Evolutionary conservation across 1,140 invertebrate genomes (phyloP).

Genomic region (Bombyx mandarina): DNA sequence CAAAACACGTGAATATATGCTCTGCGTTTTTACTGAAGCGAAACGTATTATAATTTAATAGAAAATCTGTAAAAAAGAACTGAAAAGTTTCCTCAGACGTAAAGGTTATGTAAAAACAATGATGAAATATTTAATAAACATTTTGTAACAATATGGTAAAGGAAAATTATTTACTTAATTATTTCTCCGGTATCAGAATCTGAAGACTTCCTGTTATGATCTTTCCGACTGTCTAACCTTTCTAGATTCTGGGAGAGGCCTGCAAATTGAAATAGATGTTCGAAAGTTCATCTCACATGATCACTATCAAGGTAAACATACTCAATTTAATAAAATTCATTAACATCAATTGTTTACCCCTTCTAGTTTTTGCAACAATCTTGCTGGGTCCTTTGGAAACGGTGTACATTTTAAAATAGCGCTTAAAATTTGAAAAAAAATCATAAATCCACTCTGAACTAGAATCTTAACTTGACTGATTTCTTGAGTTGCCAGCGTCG

Average conservation of each 20-base stretch:
- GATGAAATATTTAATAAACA: slow-evolving; percentile 43
- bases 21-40: background rate
- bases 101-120: slow-evolving; percentile 67
- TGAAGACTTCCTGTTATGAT: slow-evolving; percentile 73
- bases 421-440: slow-evolving; percentile 39
- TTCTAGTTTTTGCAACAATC: slow-evolving; percentile 86
- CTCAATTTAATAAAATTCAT: slow-evolving; percentile 6
- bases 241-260: slow-evolving; percentile 79
- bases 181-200: slow-evolving; percentile 73
- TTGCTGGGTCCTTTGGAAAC: slow-evolving; percentile 88
- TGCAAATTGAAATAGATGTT: slow-evolving; percentile 48
- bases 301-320: slow-evolving; percentile 8
- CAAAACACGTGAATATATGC: slow-evolving; percentile 6
- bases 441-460: slow-evolving; percentile 31
- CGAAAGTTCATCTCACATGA: slow-evolving; percentile 22
- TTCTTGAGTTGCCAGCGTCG: slow-evolving; percentile 18
- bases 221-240: slow-evolving; percentile 76
- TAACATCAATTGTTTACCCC: slow-evolving; percentile 72
- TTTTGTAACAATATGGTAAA: slow-evolving; percentile 29
- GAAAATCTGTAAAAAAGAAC: background rate
- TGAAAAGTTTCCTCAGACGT: slow-evolving; percentile 17
- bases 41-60: background rate
- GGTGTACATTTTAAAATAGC: slow-evolving; percentile 81
- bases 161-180: slow-evolving; percentile 65
- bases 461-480: slow-evolving; percentile 21